These are phyloP conservation scores for Helleia helle DNA, from an alignment of 2,888 invertebrate species.

Conservation along the genomic window DNA sequence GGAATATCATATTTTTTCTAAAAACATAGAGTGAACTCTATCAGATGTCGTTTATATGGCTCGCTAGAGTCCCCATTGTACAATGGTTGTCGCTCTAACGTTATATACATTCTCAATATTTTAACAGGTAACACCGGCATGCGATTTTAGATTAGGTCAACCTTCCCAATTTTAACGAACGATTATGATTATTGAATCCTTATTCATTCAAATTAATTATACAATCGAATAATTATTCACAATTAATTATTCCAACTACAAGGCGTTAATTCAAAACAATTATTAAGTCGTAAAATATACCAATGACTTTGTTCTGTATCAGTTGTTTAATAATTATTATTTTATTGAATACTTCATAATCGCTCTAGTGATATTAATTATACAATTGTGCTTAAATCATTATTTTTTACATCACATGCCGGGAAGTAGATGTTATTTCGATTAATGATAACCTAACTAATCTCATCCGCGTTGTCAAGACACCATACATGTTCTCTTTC, in stretches of 20 bases:
- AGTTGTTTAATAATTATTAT: no score
- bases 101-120: background rate
- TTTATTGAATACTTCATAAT: background rate
- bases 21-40: background rate
- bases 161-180: no score
- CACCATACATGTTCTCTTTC: conserved; percentile 30
- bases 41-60: background rate
- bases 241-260: no score
- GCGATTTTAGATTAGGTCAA: no score
- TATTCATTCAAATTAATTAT: background rate
- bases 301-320: no score
- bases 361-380: background rate
- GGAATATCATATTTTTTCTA: conserved; percentile 10
- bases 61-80: background rate
- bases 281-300: no score
- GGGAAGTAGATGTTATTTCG: background rate
- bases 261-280: no score
- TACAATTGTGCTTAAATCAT: background rate
- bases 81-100: background rate
- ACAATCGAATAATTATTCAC: background rate
- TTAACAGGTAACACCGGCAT: background rate
- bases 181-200: background rate
- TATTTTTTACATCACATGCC: conserved; percentile 1
- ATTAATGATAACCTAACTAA: conserved; percentile 43
- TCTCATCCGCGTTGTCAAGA: conserved; percentile 48